A percentile compares a stretch with the other conserved stretches of the same genome.
These are phyloP conservation scores for Drosophila nigrodunni DNA, from an alignment of 1,140 invertebrate genomes.

Conservation along the genomic window DNA sequence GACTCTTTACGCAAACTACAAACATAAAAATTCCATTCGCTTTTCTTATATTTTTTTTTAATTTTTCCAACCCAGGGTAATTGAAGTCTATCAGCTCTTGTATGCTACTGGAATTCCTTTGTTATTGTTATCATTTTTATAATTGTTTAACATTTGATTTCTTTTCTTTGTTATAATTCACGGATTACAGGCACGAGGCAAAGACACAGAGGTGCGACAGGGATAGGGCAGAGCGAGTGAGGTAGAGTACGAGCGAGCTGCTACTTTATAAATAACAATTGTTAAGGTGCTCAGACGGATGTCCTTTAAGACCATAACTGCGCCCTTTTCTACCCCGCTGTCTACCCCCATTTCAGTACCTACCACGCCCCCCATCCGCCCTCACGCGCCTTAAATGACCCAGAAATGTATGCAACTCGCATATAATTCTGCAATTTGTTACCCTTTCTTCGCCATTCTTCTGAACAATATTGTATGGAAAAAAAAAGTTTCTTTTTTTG, in stretches of 20 bases:
- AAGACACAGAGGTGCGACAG: neutral
- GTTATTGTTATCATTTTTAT: slow-evolving; percentile 1
- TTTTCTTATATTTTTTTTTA: too few species aligned
- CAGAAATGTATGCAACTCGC: slow-evolving; percentile 61
- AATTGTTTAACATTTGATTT: slow-evolving; percentile 2
- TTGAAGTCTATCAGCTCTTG: neutral
- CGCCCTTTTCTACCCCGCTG: neutral
- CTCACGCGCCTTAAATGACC: slow-evolving; percentile 42
- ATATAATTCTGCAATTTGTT: slow-evolving; percentile 59
- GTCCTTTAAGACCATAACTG: neutral
- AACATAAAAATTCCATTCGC: too few species aligned
- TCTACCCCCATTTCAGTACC: too few species aligned
- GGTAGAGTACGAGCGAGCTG: neutral
- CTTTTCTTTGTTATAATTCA: neutral
- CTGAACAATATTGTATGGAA: neutral
- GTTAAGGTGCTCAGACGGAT: slow-evolving; percentile 7
- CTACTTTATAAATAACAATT: slow-evolving; percentile 15
- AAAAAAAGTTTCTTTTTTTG: slow-evolving; percentile 1
- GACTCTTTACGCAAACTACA: too few species aligned
- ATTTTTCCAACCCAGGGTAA: neutral
- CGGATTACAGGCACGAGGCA: slow-evolving; percentile 9
- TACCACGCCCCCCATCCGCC: too few species aligned
- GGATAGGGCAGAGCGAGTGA: neutral
- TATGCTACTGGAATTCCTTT: neutral
- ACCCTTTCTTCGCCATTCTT: slow-evolving; percentile 17